Percentiles rank a stretch among this genome's conserved stretches.
Evolutionary conservation across 2,113 vertebrate genomes (phyloP).

Genomic region (Nansenia antarctica): DNA sequence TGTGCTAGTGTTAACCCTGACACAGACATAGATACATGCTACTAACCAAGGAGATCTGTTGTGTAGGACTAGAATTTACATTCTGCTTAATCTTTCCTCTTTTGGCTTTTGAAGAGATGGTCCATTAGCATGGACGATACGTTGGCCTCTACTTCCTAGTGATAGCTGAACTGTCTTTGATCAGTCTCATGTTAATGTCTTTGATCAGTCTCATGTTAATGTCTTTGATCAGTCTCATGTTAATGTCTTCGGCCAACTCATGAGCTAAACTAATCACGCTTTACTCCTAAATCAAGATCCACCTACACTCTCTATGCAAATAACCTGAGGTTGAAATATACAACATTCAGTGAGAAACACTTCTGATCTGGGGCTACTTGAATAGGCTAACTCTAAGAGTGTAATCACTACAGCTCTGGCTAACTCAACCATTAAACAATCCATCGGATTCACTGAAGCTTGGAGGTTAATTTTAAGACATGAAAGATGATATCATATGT

Average conservation of each 20-base stretch:
- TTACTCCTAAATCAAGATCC: background rate
- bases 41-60: background rate
- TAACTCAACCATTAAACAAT: background rate
- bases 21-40: background rate
- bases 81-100: conserved; percentile 2
- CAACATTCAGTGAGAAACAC: background rate
- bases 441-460: background rate
- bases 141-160: background rate
- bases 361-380: background rate
- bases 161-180: background rate
- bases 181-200: background rate
- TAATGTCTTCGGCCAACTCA: background rate
- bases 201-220: background rate
- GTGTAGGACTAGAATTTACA: too few relatives aligned
- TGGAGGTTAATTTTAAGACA: background rate
- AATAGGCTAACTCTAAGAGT: background rate
- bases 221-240: background rate
- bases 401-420: too few relatives aligned
- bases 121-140: background rate
- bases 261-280: background rate
- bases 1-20: background rate
- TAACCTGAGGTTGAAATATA: background rate
- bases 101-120: too few relatives aligned
- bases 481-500: too few relatives aligned
- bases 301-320: background rate